These are phyloP conservation scores for Dicyrtoma fusca DNA, from an alignment of 2,888 invertebrate species.

Conservation along the genomic window DNA sequence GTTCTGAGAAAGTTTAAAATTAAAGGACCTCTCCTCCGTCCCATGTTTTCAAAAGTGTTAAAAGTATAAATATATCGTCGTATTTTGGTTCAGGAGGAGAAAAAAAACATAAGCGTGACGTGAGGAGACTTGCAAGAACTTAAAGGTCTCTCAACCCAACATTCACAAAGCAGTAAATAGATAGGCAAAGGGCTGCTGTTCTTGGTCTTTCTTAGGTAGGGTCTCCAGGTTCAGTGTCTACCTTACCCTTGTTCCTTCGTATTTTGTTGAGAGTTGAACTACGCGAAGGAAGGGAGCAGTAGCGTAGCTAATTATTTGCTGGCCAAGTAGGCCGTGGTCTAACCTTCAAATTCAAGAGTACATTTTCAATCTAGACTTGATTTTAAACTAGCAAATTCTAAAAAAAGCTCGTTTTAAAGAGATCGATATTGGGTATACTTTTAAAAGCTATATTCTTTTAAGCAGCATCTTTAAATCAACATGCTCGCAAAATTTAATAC, in stretches of 20 bases:
- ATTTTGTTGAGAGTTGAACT: constrained; percentile 1
- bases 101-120: background rate
- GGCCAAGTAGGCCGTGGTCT: too few relatives aligned
- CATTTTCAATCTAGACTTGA: too few relatives aligned
- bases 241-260: constrained; percentile 13
- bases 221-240: background rate
- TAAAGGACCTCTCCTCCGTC: background rate
- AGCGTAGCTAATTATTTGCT: too few relatives aligned
- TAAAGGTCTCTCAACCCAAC: constrained; percentile 14
- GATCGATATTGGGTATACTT: too few relatives aligned
- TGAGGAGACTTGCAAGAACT: constrained; percentile 11
- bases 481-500: too few relatives aligned
- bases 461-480: too few relatives aligned
- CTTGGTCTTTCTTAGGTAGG: background rate
- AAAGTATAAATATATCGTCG: constrained; percentile 2
- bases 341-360: too few relatives aligned
- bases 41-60: background rate
- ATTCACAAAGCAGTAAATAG: too few relatives aligned
- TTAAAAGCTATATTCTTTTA: too few relatives aligned
- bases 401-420: too few relatives aligned
- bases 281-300: background rate
- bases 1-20: background rate
- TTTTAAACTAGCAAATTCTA: too few relatives aligned
- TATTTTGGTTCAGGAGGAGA: background rate
- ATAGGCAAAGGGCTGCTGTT: too few relatives aligned